Evolutionary conservation across 2,888 invertebrate genomes (phyloP), one percentile per base, ranked within the genome.

Genomic region (Parnassius apollo): DNA sequence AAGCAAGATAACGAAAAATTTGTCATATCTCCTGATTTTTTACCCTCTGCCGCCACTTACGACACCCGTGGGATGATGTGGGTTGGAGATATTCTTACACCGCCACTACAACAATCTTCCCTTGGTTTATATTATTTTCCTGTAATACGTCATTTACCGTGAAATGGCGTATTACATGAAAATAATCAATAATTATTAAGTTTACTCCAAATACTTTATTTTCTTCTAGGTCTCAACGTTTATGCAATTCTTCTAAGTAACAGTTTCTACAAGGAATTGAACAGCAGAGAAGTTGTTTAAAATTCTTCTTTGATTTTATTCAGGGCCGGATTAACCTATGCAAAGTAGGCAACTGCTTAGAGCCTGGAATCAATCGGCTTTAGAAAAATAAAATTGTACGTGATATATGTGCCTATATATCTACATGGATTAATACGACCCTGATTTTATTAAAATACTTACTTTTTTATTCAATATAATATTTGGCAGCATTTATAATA

Each of bases 231-330:
- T 64, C 59, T 85, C 22, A 89, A 86, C 65, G 59, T 87, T 0
- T 89, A 89, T 74, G 76, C 80, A 0, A 80, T 88, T 45, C 73
- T 89, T 0, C 69, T 90, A 9, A 79, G 82, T 62, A 66, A 83
- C 72, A 90, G 88, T 67, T 89, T 79, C 69, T 88, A 89, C 76
- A 81, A 80, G 59, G 74, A 81, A 54, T 72, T 90, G 2, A 90
- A 88, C 58, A 75, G 66, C 45, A 74, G 87, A 54, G 90, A 90
- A 75, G 87, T 85, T 65, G 81, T 90, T 10, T 88, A 83, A 76
- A 35, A 9, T 18, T 1, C 0, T 25, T 22, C 18, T 18, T 18
- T 18, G n/a, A 2, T 12, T 13, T 49, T n/a, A 13, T n/a, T n/a
- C 9, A 49, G 8, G 13, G 13, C 7, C 13, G 12, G 13, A 18